Conservation (phyloP, 2,113 vertebrate genomes). For the Sinosuthora webbiana region DNA sequence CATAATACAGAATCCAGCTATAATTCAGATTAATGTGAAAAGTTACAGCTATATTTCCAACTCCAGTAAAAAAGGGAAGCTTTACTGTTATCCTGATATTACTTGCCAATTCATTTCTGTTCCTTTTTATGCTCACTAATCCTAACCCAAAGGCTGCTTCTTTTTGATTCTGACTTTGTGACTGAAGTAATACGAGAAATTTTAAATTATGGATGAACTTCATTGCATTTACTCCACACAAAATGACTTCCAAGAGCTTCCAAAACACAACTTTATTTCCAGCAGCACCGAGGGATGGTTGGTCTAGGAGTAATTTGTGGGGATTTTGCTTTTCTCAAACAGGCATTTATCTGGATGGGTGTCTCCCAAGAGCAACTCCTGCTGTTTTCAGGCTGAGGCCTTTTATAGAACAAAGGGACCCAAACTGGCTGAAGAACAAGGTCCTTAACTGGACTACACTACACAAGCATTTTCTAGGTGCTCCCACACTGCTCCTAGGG, state of each 20-base stretch:
- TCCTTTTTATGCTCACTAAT: neutral
- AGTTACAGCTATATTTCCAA: neutral
- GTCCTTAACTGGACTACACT: neutral
- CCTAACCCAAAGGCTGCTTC: neutral
- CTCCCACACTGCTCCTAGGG: neutral
- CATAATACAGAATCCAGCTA: neutral
- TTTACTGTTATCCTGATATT: neutral
- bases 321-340: neutral
- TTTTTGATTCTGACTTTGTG: neutral
- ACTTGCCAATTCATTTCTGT: neutral
- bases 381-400: neutral
- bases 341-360: neutral
- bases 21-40: neutral
- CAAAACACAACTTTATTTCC: neutral
- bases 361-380: neutral
- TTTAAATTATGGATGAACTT: neutral
- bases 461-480: neutral
- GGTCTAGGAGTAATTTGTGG: neutral
- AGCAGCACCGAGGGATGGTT: neutral
- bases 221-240: neutral
- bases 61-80: neutral
- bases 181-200: neutral
- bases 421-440: neutral
- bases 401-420: neutral
- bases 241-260: neutral